These are phyloP conservation scores for Sebastes steindachneri DNA, from an alignment of 2,797 vertebrate species.

Conservation along the genomic window DNA sequence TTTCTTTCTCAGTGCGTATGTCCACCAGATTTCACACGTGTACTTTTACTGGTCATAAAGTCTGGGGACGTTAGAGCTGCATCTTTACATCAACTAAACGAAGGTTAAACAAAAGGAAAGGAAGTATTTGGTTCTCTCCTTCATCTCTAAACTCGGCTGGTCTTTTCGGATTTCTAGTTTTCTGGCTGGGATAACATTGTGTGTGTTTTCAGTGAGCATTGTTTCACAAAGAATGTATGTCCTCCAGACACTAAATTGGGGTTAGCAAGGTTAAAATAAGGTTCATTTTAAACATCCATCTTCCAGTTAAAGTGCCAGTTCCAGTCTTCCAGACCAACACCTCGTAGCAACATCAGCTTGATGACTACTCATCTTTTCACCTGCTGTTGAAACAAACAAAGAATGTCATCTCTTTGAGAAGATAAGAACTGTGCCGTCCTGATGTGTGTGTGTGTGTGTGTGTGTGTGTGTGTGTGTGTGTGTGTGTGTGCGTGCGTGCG, in stretches of 20 bases:
- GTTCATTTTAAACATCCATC: not conserved
- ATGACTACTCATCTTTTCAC: not conserved
- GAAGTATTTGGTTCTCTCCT: not conserved
- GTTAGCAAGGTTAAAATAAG: not conserved
- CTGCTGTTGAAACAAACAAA: not conserved
- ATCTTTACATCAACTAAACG: not conserved
- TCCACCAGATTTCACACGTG: conserved; percentile 2
- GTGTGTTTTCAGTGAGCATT: not conserved
- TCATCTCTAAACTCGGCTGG: not conserved
- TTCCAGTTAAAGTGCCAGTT: not conserved
- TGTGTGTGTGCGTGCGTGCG: not conserved
- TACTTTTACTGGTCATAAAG: not conserved
- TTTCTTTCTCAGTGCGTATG: conserved; percentile 50
- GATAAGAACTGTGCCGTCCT: too few species aligned
- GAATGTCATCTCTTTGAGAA: not conserved
- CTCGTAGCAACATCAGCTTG: not conserved
- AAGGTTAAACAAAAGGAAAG: not conserved
- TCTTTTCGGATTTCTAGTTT: not conserved
- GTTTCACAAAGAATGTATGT: not conserved
- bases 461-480: not conserved
- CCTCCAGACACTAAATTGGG: not conserved
- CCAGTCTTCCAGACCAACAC: not conserved
- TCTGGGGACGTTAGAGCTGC: not conserved
- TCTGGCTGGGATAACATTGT: not conserved
- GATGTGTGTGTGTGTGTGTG: not conserved